phyloP scores from a whole-genome alignment of 2,888 invertebrate genomes.

The Microctonus aethiopoides region DNA sequence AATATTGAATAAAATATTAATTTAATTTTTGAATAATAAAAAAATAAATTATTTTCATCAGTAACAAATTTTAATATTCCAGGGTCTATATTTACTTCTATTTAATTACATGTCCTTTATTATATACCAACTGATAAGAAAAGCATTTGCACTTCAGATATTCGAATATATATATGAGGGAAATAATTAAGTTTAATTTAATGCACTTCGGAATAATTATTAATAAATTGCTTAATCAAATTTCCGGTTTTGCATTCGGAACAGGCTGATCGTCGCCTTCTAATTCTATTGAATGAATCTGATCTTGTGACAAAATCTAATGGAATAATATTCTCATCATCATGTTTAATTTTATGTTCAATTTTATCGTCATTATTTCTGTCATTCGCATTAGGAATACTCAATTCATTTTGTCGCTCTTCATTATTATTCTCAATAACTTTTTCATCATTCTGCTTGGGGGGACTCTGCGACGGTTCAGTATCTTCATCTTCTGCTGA shows the following conservation, averaged over 20 bases:
- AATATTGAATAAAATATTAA: no score
- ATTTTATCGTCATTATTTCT: conserved; percentile 1
- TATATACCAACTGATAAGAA: no score
- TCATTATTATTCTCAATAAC: conserved; percentile 1
- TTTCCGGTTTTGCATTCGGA: conserved; percentile 18
- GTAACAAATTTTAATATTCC: no score
- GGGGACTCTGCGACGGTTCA: neutral
- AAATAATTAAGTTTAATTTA: neutral
- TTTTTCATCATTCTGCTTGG: neutral
- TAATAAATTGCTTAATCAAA: conserved; percentile 14
- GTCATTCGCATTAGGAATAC: neutral
- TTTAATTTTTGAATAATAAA: no score
- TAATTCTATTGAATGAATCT: conserved; percentile 17
- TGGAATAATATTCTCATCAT: neutral
- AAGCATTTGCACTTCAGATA: neutral
- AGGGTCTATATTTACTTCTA: no score
- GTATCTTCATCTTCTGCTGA: neutral
- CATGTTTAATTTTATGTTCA: conserved; percentile 10
- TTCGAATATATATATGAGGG: neutral
- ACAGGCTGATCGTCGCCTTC: conserved; percentile 22
- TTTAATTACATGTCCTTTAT: no score
- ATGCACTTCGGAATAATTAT: neutral
- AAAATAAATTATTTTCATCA: no score
- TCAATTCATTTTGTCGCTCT: neutral
- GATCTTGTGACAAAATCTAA: conserved; percentile 7